Percentiles rank a stretch among this genome's conserved stretches.
Conservation (phyloP, 92 coral and sea anemone genomes). For the Scolanthus callimorphus region DNA sequence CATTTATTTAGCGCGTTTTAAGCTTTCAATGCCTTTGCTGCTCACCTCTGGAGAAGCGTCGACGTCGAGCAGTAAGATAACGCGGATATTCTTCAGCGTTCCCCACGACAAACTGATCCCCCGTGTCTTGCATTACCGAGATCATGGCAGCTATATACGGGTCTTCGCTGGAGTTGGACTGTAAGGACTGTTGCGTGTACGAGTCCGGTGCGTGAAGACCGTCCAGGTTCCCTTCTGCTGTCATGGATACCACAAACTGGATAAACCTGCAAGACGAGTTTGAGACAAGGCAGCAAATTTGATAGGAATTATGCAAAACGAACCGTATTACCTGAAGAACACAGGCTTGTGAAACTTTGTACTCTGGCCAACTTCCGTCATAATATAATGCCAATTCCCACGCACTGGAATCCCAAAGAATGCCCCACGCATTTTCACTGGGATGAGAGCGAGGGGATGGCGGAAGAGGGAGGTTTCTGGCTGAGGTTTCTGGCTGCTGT, state of each 20-base stretch:
- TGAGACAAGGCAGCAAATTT: not conserved
- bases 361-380: too few relatives aligned
- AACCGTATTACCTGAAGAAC: too few relatives aligned
- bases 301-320: not conserved
- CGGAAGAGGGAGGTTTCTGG: too few relatives aligned
- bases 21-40: too few relatives aligned
- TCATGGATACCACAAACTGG: constrained; percentile 5
- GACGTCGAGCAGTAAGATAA: not conserved
- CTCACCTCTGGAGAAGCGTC: too few relatives aligned
- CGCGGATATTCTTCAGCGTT: not conserved
- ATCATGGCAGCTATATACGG: constrained; percentile 9
- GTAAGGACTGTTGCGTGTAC: not conserved
- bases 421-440: too few relatives aligned
- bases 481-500: too few relatives aligned
- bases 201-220: not conserved
- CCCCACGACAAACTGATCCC: not conserved
- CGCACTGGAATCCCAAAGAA: too few relatives aligned
- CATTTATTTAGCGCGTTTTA: too few relatives aligned
- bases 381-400: too few relatives aligned
- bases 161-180: not conserved
- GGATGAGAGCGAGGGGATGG: too few relatives aligned
- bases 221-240: not conserved
- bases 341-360: too few relatives aligned
- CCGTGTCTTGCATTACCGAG: not conserved
- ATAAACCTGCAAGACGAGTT: constrained; percentile 1